phyloP scores from a whole-genome alignment of 2,888 invertebrate genomes.

The Bellardia pandia region DNA sequence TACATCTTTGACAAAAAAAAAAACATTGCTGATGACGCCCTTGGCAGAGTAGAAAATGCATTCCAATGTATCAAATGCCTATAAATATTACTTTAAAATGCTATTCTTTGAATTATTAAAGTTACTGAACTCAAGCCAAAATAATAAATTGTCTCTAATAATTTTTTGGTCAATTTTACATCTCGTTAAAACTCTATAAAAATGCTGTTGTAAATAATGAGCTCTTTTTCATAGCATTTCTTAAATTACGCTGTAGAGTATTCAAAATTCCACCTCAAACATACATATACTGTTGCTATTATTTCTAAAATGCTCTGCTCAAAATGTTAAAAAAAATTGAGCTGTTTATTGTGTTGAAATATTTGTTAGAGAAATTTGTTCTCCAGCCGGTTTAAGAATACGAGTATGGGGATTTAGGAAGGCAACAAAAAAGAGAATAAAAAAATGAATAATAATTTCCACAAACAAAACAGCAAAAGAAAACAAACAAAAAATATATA shows the following conservation, averaged over 20 bases:
- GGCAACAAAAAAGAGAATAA: not conserved
- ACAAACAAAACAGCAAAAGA: not conserved
- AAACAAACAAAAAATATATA: not conserved
- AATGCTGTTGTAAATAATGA: too few species aligned
- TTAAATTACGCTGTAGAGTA: not conserved
- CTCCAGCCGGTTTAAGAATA: not conserved
- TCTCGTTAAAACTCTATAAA: too few species aligned
- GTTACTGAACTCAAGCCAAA: too few species aligned
- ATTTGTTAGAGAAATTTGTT: constrained; percentile 2
- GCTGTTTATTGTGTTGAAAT: constrained; percentile 18
- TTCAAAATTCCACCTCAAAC: not conserved
- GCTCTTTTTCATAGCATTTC: too few species aligned
- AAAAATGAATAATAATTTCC: constrained; percentile 9
- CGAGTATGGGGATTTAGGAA: not conserved
- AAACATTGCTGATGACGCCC: too few species aligned
- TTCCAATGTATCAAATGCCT: too few species aligned
- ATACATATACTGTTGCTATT: not conserved
- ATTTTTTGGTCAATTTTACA: too few species aligned
- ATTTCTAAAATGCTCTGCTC: not conserved
- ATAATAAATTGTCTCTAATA: too few species aligned
- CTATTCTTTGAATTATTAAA: too few species aligned
- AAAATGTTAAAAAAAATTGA: not conserved
- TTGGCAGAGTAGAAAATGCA: too few species aligned
- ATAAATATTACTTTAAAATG: too few species aligned
- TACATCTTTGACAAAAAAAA: too few species aligned